Evolutionary conservation across 2,113 vertebrate species (phyloP).

Genomic region (Hyaena hyaena): DNA sequence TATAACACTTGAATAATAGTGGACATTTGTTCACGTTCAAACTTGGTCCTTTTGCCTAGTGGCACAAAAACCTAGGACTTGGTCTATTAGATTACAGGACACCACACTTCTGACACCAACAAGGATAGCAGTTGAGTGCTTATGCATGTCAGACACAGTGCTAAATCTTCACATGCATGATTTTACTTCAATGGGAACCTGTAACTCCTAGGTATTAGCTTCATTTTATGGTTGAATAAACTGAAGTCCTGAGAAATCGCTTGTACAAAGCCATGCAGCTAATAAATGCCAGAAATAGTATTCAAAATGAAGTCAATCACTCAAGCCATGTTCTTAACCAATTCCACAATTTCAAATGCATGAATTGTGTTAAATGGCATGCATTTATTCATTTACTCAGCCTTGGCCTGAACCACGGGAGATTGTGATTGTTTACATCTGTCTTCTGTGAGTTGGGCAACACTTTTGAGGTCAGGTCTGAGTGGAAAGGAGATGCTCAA

Average conservation of each 20-base stretch:
- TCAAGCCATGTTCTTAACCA: background rate
- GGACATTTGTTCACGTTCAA: background rate
- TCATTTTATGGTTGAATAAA: background rate
- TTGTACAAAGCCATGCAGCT: background rate
- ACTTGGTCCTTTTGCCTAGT: background rate
- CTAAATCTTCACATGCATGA: background rate
- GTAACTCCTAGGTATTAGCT: background rate
- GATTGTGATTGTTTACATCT: background rate
- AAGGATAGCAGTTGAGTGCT: background rate
- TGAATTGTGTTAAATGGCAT: background rate
- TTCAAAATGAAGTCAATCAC: background rate
- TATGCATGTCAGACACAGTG: background rate
- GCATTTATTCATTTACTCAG: background rate
- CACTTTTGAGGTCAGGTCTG: background rate
- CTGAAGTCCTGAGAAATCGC: background rate
- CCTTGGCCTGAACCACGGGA: background rate
- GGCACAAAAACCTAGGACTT: background rate
- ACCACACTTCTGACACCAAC: background rate
- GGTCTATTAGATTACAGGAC: background rate
- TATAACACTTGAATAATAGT: background rate
- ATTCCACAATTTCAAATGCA: background rate
- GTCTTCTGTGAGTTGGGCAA: background rate
- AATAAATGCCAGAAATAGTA: background rate
- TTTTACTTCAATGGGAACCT: background rate
- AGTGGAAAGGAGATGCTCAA: background rate